Conservation (phyloP, 2,888 invertebrate genomes). For the Tinea trinotella region DNA sequence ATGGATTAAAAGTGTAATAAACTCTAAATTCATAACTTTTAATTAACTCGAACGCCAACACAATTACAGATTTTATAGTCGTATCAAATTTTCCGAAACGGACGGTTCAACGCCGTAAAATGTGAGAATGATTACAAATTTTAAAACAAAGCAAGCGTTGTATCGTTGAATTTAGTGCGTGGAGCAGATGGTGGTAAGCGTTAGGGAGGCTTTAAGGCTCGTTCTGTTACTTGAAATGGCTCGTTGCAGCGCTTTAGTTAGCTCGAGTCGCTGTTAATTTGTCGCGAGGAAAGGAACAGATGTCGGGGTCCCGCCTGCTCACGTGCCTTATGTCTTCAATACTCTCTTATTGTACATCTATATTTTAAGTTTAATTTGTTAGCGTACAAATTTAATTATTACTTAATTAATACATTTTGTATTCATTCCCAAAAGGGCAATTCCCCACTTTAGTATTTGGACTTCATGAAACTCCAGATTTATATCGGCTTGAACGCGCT, state of each 20-base stretch:
- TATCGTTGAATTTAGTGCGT: conserved; percentile 64
- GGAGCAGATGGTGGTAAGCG: conserved; percentile 56
- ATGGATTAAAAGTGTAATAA: conserved; percentile 25
- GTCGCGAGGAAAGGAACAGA: conserved; percentile 61
- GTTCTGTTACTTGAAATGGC: conserved; percentile 48
- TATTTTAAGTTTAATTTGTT: conserved; percentile 13
- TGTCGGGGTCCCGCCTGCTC: conserved; percentile 34
- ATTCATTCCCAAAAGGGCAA: conserved; percentile 16
- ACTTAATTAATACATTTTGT: conserved; percentile 9
- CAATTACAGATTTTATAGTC: conserved; percentile 68
- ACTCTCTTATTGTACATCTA: neutral
- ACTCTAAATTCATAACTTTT: conserved; percentile 71
- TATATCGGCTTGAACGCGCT: too few species aligned
- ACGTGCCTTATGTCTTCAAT: conserved; percentile 22
- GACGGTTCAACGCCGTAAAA: conserved; percentile 67
- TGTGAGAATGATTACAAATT: conserved; percentile 72
- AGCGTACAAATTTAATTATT: neutral
- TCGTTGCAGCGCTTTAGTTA: conserved; percentile 53
- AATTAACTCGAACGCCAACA: conserved; percentile 68
- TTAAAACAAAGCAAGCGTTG: conserved; percentile 62
- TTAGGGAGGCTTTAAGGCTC: conserved; percentile 61
- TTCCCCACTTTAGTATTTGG: too few species aligned
- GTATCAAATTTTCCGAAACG: conserved; percentile 70
- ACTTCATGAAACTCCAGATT: too few species aligned
- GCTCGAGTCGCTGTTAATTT: conserved; percentile 60